Evolutionary conservation across 1,140 invertebrate species (phyloP).

Genomic region (Bombus waltoni): DNA sequence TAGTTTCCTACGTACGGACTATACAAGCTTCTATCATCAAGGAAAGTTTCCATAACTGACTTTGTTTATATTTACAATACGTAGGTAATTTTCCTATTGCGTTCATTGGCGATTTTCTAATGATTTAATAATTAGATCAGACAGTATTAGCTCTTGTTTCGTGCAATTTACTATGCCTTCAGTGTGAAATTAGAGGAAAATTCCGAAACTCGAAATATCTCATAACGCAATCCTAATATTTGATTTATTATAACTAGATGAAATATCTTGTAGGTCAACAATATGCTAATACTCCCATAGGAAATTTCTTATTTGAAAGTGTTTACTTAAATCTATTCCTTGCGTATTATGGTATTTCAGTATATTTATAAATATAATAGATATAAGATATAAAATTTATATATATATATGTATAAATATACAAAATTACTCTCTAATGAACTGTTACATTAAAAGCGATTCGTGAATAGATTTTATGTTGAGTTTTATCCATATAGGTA

Average conservation of each 20-base stretch:
- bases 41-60: background rate
- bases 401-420: no score
- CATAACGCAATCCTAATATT: background rate
- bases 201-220: background rate
- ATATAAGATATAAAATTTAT: background rate
- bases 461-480: background rate
- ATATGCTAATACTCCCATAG: background rate
- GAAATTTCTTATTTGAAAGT: background rate
- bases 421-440: background rate
- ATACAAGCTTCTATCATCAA: background rate
- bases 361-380: background rate
- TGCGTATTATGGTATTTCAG: background rate
- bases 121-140: background rate
- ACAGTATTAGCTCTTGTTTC: background rate
- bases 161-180: background rate
- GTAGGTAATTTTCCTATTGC: background rate
- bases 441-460: background rate
- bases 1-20: background rate
- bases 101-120: background rate
- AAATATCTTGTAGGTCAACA: background rate
- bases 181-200: background rate
- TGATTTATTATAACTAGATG: background rate
- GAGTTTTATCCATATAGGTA: background rate
- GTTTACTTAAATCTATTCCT: background rate
- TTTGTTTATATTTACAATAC: background rate